Evolutionary conservation across 2,113 vertebrate species (phyloP).

Genomic region (Perca flavescens): DNA sequence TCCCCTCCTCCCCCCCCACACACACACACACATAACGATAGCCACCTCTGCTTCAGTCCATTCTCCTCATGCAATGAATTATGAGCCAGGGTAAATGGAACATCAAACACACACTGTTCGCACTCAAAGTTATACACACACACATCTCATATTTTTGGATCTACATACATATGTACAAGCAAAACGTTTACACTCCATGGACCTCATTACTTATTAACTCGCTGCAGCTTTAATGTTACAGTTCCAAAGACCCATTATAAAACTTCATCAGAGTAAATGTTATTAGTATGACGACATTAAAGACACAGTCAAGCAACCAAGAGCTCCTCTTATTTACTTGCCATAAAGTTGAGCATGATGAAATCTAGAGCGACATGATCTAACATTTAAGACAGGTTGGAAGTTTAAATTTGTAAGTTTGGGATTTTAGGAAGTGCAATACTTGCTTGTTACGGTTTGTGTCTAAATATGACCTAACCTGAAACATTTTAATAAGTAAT

Average conservation of each 20-base stretch:
- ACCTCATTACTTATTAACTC: constrained; percentile 45
- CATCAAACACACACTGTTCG: constrained; percentile 69
- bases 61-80: constrained; percentile 76
- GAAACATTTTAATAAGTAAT: background rate
- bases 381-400: background rate
- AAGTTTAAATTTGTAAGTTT: background rate
- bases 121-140: constrained; percentile 50
- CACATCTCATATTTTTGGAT: constrained; percentile 28
- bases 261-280: constrained; percentile 27
- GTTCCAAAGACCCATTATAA: background rate
- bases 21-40: constrained; percentile 29
- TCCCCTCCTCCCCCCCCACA: constrained; percentile 38
- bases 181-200: background rate
- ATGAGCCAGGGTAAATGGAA: constrained; percentile 78
- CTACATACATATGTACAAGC: constrained; percentile 12
- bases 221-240: background rate
- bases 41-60: constrained; percentile 64
- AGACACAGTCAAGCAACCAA: background rate
- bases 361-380: background rate
- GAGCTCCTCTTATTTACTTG: background rate
- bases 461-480: background rate
- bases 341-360: background rate
- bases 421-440: background rate
- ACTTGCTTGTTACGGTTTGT: background rate
- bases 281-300: constrained; percentile 7